Evolutionary conservation across 2,113 vertebrate species (phyloP).

Genomic region (Xenus cinereus): DNA sequence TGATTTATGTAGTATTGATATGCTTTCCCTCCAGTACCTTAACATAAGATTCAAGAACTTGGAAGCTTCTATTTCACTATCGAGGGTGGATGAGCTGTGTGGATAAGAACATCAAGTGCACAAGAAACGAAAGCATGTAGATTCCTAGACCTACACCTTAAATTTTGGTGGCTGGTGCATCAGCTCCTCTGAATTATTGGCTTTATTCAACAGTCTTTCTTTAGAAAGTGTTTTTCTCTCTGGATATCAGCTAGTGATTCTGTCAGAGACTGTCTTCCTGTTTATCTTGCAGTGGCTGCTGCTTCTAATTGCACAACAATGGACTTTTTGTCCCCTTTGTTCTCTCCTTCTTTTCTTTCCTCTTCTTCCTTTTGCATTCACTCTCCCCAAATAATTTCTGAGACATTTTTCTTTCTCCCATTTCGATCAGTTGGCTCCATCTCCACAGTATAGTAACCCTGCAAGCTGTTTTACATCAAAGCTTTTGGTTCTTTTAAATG

Average conservation of each 20-base stretch:
- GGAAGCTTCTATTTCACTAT: not conserved
- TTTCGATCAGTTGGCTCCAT: rapidly evolving
- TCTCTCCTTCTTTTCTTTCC: not conserved
- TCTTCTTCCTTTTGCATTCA: not conserved
- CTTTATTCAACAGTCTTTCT: not conserved
- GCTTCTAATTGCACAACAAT: not conserved
- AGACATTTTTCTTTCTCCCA: not conserved
- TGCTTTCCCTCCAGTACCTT: not conserved
- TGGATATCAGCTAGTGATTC: not conserved
- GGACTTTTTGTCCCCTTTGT: not conserved
- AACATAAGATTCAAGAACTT: not conserved
- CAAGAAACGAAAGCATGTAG: not conserved
- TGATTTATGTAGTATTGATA: not conserved
- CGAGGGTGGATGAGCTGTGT: no score
- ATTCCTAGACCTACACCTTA: not conserved
- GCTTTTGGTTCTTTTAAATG: not conserved
- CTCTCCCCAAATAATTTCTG: not conserved
- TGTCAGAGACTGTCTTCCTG: not conserved
- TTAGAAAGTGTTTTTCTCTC: not conserved
- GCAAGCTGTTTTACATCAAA: not conserved
- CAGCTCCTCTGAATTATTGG: not conserved
- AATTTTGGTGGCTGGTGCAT: not conserved
- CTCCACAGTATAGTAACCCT: not conserved
- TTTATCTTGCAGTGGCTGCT: not conserved
- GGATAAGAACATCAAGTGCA: not conserved